phyloP scores from a whole-genome alignment of 2,113 vertebrate species.

The Tapirus terrestris region DNA sequence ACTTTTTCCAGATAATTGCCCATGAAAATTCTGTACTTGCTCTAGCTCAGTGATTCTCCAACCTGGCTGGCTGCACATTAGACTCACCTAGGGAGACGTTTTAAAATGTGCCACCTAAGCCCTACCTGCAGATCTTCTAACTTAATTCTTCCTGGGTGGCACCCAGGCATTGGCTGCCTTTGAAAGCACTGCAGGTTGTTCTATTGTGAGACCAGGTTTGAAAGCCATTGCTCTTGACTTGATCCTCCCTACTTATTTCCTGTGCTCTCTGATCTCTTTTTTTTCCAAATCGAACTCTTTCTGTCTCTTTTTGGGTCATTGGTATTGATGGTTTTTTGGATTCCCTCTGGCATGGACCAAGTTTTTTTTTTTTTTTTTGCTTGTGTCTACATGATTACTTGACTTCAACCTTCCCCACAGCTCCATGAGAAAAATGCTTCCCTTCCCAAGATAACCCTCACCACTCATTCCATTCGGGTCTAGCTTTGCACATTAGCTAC shows the following conservation, averaged over 20 bases:
- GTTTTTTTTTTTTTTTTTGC: neutral
- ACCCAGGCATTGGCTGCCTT: neutral
- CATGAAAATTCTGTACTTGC: constrained; percentile 19
- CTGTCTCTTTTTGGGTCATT: neutral
- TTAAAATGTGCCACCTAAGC: neutral
- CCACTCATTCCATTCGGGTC: neutral
- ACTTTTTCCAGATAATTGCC: neutral
- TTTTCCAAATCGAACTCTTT: neutral
- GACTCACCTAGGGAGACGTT: neutral
- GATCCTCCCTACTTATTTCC: neutral
- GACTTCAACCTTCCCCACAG: neutral
- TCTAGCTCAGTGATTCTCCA: neutral
- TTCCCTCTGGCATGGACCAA: neutral
- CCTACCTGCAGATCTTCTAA: neutral
- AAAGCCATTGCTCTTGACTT: neutral
- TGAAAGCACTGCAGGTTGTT: neutral
- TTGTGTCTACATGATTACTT: neutral
- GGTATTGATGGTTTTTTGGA: neutral
- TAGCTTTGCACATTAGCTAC: neutral
- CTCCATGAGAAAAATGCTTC: neutral
- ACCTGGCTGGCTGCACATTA: neutral
- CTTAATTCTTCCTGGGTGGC: neutral
- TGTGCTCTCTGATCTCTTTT: neutral
- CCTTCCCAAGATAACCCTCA: neutral
- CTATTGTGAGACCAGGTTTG: neutral